Evolutionary conservation across 2,113 vertebrate species (phyloP).

Genomic region (Sisor rabdophorus): DNA sequence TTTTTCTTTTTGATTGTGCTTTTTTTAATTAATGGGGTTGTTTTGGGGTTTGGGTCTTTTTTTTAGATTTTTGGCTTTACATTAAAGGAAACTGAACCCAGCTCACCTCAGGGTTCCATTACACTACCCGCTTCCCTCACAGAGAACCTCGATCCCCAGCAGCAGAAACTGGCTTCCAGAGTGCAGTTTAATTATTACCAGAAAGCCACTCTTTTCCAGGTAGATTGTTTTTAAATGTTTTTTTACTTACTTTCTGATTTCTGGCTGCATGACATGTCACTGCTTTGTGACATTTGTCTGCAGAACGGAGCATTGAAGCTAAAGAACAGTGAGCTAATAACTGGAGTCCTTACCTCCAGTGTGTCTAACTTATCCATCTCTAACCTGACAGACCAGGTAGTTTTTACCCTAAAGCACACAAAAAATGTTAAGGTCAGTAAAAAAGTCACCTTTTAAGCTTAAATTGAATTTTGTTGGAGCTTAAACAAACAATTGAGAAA

Average conservation of each 20-base stretch:
- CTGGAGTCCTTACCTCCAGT: constrained; percentile 83
- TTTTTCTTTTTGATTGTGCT: background rate
- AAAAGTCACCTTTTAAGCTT: background rate
- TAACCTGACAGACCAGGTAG: constrained; percentile 72
- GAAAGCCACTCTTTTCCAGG: constrained; percentile 84
- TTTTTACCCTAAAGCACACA: constrained; percentile 74
- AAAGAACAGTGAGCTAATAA: constrained; percentile 71
- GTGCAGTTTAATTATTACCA: constrained; percentile 93
- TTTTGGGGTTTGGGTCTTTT: no score
- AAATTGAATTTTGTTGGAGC: background rate
- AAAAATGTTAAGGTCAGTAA: constrained; percentile 58
- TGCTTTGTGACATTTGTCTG: background rate
- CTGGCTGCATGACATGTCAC: background rate
- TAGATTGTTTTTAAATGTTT: constrained; percentile 47
- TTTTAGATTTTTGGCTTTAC: constrained; percentile 52
- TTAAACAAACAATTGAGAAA: background rate
- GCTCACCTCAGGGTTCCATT: constrained; percentile 75
- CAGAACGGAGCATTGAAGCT: constrained; percentile 71
- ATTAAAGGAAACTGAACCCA: constrained; percentile 31
- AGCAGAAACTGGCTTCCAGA: constrained; percentile 74
- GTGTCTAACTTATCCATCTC: constrained; percentile 81
- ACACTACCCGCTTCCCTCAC: constrained; percentile 77
- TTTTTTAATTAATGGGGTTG: background rate
- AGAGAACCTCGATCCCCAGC: constrained; percentile 60
- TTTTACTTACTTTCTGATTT: background rate